These are phyloP conservation scores for Pionites leucogaster DNA, from an alignment of 2,113 vertebrate species.

Conservation along the genomic window DNA sequence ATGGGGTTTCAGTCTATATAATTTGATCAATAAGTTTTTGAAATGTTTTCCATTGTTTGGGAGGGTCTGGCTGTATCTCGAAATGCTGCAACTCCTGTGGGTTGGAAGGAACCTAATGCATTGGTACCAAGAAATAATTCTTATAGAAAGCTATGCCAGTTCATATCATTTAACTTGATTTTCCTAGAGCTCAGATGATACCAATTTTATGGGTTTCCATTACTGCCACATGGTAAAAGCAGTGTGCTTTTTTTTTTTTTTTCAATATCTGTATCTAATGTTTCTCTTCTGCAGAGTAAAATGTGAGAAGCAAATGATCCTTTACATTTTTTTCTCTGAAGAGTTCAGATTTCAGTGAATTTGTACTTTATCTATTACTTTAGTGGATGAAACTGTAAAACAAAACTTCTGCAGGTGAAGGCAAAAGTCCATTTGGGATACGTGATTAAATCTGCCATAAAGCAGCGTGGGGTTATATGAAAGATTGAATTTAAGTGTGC, in stretches of 20 bases:
- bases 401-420: background rate
- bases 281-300: conserved; percentile 38
- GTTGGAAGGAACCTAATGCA: background rate
- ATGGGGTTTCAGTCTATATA: background rate
- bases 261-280: background rate
- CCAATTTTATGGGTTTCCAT: conserved; percentile 35
- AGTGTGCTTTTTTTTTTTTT: background rate
- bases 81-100: conserved; percentile 1
- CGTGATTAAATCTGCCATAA: conserved; percentile 6
- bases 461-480: background rate
- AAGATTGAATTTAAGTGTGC: background rate
- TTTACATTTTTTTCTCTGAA: background rate
- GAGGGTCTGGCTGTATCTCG: background rate
- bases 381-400: background rate
- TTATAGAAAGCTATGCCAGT: background rate
- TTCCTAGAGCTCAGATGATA: conserved; percentile 52
- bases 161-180: conserved; percentile 29
- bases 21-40: background rate
- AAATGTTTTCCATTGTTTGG: background rate
- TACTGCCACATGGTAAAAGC: conserved; percentile 14
- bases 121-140: background rate
- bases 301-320: conserved; percentile 17
- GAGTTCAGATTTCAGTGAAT: conserved; percentile 28
- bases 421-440: background rate
- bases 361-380: conserved; percentile 27